Evolutionary conservation across 2,888 invertebrate genomes (phyloP), one percentile per base, ranked within the genome.

Genomic region (Erebia ligea): DNA sequence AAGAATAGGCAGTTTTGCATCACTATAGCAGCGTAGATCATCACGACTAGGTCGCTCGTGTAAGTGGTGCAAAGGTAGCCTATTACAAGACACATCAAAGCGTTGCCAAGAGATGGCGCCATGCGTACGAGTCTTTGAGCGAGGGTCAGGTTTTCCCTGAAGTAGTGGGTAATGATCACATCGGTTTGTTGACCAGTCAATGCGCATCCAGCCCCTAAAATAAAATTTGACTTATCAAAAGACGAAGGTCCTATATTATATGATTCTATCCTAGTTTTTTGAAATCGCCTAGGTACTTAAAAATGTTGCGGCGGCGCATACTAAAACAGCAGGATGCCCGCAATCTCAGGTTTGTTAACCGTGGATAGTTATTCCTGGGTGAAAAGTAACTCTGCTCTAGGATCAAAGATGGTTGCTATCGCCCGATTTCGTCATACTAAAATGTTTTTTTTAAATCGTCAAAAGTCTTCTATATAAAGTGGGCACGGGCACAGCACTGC

Each of bases 111-210:
- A 0, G 94, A 91, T 1, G 93, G 91, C 0, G 94, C 91, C 80
- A 94, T 89, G 74, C 94, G 90, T 8, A 94, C 86, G 40, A 95
- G 83, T 66, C 94, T 88, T 69, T 91, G 94, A 0, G 94, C 91
- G 69, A 91, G 85, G 1, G 90, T 88, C 34, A 95, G 86, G 77
- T 94, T 95, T 45, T 94, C 87, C 74, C 94, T 87, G 80, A 95
- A 95, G 84, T 94, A 95, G 77, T 95, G 95, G 0, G 92, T 90
- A 65, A 95, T 83, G 63, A 95, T 89, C 9, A 94, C 87, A 80
- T 95, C 95, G 25, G 94, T 94, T 81, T 95, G 95, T 61, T 94
- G 91, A 19, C 94, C 92, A 34, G 94, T 91, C 62, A 95, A 81
- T 1, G 95, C 94, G 69, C 94, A 90, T 5, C 95, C 95, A 54